Evolutionary conservation across 1,140 invertebrate genomes (phyloP), one percentile per base, ranked within the genome.

Genomic region (Thaumetopoea pityocampa): DNA sequence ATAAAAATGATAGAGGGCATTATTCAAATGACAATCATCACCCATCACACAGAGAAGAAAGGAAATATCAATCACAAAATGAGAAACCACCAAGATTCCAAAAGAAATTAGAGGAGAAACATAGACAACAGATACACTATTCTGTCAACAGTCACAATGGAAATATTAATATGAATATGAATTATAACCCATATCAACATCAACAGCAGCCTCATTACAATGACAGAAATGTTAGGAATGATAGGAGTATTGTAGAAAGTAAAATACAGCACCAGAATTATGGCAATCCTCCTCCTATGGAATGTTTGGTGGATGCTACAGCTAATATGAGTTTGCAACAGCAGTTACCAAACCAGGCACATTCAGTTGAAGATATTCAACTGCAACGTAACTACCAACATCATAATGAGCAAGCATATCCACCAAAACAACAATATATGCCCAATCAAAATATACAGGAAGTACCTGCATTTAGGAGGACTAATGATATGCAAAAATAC

Each of bases 41-140:
- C 27, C 42, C 53, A 11, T 55, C 66, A 9, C 67, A 83, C 15
- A 64, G 80, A 44, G 80, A 85, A 2, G 80, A 85, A 4, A 62
- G 80, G 18, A 85, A 85, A 51, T 82, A 82, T 36, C 76, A 73
- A 44, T 60, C 64, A 4, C 72, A 77, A 38, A 74, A 69, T 46
- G 74, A 85, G 55, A 85, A 85, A 61, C 85, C 82, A 32, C 87
- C 80, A 20, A 54, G 85, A 33, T 87, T 87, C 63, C 85, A 87
- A 46, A 71, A 62, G 20, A 86, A 87, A 50, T 62, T 85, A 28
- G 83, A 87, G 30, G 78, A 85, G 27, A 81, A 76, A 38, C 79
- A 84, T 37, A 86, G 85, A 51, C 72, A 73, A 22, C 74, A 84
- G 6, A 68, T 72, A 16, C 58, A 62, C 8, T 50, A 65, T n/a